Evolutionary conservation across 2,888 invertebrate genomes (phyloP).

Genomic region (Yponomeuta cagnagella): DNA sequence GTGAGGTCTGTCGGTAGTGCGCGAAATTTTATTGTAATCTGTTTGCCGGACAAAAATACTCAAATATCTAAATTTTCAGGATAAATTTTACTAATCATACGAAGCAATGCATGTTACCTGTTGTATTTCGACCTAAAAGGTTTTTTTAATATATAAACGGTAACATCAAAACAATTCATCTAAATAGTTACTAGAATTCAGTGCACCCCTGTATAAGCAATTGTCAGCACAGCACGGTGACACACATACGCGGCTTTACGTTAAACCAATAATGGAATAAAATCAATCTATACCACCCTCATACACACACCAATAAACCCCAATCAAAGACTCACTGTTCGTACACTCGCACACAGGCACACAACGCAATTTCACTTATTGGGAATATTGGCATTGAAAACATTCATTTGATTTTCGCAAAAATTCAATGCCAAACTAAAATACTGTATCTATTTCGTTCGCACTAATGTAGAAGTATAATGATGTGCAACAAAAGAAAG

Average conservation of each 20-base stretch:
- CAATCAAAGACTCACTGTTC: slow-evolving; percentile 55
- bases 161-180: slow-evolving; percentile 6
- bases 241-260: slow-evolving; percentile 73
- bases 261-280: slow-evolving; percentile 74
- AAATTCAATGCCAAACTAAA: slow-evolving; percentile 49
- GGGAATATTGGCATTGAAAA: slow-evolving; percentile 72
- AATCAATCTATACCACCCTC: slow-evolving; percentile 73
- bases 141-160: too few relatives aligned
- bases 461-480: slow-evolving; percentile 20
- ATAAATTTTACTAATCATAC: too few relatives aligned
- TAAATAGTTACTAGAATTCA: not conserved
- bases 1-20: too few relatives aligned
- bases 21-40: too few relatives aligned
- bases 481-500: slow-evolving; percentile 34
- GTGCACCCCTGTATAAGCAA: slow-evolving; percentile 47
- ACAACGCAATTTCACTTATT: slow-evolving; percentile 37
- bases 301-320: slow-evolving; percentile 46
- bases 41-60: too few relatives aligned
- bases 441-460: slow-evolving; percentile 45
- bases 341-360: slow-evolving; percentile 42
- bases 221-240: slow-evolving; percentile 65
- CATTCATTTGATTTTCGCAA: slow-evolving; percentile 69
- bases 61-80: too few relatives aligned
- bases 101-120: too few relatives aligned
- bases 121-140: too few relatives aligned